Conservation (phyloP, 2,113 vertebrate genomes). For the Panurus biarmicus region DNA sequence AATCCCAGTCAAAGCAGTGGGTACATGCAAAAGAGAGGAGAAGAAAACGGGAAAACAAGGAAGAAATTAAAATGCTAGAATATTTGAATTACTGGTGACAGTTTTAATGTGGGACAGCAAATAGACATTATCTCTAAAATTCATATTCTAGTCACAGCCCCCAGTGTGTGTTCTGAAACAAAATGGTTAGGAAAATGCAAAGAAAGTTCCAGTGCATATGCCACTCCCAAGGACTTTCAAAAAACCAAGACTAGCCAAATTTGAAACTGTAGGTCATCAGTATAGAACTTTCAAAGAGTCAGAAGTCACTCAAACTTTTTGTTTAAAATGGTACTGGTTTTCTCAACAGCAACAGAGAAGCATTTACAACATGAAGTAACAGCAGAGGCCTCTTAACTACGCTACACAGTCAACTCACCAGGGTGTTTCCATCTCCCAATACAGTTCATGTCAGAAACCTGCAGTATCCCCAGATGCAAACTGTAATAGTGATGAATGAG, state of each 20-base stretch:
- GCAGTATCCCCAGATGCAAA: background rate
- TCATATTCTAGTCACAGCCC: background rate
- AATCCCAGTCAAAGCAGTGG: background rate
- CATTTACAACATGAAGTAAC: background rate
- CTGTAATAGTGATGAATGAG: background rate
- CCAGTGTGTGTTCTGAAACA: accelerated
- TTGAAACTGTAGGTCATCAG: background rate
- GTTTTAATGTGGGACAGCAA: background rate
- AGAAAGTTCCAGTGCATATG: background rate
- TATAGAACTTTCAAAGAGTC: background rate
- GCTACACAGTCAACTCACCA: background rate
- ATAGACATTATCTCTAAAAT: background rate
- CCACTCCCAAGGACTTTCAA: background rate
- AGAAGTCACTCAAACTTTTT: background rate
- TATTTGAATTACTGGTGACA: background rate
- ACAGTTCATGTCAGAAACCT: background rate
- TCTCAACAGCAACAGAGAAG: background rate
- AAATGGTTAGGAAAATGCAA: background rate
- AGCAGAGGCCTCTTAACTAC: background rate
- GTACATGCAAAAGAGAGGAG: background rate
- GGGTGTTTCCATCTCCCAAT: background rate
- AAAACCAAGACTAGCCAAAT: background rate
- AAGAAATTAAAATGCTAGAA: background rate
- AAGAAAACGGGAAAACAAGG: background rate
- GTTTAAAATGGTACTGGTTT: background rate